Evolutionary conservation across 2,113 vertebrate species (phyloP).

Genomic region (Chionis minor): DNA sequence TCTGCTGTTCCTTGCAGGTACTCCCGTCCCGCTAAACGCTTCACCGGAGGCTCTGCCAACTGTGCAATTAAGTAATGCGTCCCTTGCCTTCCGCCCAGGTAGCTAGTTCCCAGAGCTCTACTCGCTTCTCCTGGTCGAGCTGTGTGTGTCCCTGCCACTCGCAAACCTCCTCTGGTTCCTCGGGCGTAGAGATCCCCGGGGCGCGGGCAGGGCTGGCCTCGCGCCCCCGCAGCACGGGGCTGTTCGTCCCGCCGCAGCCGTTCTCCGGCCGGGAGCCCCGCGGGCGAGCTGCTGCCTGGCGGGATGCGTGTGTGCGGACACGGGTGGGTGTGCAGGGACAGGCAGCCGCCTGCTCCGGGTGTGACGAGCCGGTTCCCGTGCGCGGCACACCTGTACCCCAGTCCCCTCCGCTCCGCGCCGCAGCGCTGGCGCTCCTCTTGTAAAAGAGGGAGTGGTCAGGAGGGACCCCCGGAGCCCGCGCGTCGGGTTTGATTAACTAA

Average conservation of each 20-base stretch:
- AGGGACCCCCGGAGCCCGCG: not conserved
- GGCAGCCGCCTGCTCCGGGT: not conserved
- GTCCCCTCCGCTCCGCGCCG: no score
- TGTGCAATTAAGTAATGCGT: not conserved
- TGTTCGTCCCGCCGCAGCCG: no score
- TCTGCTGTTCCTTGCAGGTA: slow-evolving; percentile 59
- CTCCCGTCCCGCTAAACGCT: not conserved
- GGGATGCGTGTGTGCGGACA: not conserved
- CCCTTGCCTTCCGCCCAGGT: slow-evolving; percentile 35
- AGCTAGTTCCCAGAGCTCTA: not conserved
- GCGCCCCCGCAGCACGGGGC: not conserved
- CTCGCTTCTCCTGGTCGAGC: not conserved
- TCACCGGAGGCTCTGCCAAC: slow-evolving; percentile 31
- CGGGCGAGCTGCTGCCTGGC: not conserved
- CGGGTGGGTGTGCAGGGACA: no score
- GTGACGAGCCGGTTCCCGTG: not conserved
- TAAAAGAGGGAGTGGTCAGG: not conserved
- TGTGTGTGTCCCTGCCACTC: not conserved
- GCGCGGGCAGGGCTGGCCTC: not conserved
- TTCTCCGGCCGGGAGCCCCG: no score
- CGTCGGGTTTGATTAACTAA: slow-evolving; percentile 57
- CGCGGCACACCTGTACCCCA: no score
- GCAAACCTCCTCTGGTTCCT: not conserved
- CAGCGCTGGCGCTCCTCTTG: not conserved
- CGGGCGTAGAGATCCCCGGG: accelerated